Conservation (phyloP, 2,113 vertebrate genomes). For the Atractosteus spatula region DNA sequence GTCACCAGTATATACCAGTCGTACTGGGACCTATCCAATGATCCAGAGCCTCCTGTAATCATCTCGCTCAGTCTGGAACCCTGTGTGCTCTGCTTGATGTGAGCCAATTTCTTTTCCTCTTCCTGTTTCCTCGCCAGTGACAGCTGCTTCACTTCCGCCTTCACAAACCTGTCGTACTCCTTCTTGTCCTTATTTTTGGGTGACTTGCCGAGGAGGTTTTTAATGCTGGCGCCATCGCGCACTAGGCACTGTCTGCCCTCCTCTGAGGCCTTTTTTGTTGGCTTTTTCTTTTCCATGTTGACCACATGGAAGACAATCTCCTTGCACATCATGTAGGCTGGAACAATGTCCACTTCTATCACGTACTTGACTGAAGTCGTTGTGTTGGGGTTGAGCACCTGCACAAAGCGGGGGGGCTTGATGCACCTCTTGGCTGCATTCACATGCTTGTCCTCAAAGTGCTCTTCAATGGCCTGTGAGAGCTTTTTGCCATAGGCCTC, state of each 20-base stretch:
- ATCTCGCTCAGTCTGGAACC: no score
- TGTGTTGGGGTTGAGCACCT: no score
- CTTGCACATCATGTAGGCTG: neutral
- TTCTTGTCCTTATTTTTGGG: neutral
- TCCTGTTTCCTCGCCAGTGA: no score
- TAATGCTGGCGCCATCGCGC: neutral
- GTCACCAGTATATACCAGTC: neutral
- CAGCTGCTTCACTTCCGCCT: no score
- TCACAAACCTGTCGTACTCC: no score
- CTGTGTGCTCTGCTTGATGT: no score
- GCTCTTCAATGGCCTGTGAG: neutral
- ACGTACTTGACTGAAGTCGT: neutral
- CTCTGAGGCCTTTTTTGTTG: neutral
- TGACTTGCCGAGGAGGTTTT: neutral
- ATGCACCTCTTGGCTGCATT: no score
- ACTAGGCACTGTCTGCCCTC: neutral
- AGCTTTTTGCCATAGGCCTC: neutral
- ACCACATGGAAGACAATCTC: neutral
- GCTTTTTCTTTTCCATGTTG: neutral
- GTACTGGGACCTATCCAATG: no score
- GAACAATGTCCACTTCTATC: constrained; percentile 3
- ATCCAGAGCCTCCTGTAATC: no score
- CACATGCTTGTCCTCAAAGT: no score
- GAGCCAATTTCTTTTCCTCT: no score
- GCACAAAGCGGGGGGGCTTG: no score